Conservation (phyloP, 35 echinoderm and acorn worm genomes). For the Acanthaster planci region DNA sequence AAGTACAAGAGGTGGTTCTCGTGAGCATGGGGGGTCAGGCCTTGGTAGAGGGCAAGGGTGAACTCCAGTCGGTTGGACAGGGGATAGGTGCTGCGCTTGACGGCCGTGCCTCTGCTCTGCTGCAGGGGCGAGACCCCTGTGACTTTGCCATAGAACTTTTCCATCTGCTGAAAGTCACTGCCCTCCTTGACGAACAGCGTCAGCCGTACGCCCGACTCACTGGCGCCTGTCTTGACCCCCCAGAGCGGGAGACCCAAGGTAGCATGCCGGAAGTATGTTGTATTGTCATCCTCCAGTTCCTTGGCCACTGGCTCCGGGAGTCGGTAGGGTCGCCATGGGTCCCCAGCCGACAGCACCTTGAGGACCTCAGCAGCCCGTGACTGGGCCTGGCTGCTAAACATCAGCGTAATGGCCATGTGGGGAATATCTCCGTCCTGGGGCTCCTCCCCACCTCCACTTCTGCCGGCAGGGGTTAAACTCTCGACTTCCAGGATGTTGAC, state of each 20-base stretch:
- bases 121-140: constrained; percentile 55
- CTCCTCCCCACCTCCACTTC: neutral
- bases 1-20: constrained; percentile 54
- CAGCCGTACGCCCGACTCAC: constrained; percentile 61
- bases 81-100: constrained; percentile 60
- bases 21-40: constrained; percentile 32
- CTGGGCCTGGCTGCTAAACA: constrained; percentile 61
- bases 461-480: neutral
- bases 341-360: constrained; percentile 39
- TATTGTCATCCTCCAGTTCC: constrained; percentile 57
- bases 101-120: constrained; percentile 24
- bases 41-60: constrained; percentile 58
- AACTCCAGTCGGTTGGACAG: constrained; percentile 66
- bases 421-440: constrained; percentile 38
- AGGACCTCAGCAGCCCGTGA: constrained; percentile 38
- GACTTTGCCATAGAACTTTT: constrained; percentile 69
- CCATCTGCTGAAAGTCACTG: constrained; percentile 76
- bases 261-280: constrained; percentile 61
- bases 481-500: constrained; percentile 67
- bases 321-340: constrained; percentile 57
- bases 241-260: constrained; percentile 61
- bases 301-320: constrained; percentile 58
- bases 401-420: constrained; percentile 58
- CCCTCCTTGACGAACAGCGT: constrained; percentile 54
- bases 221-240: constrained; percentile 61